Base-by-base conservation (phyloP, 2,888 invertebrate genomes). In the Sesia bembeciformis region DNA sequence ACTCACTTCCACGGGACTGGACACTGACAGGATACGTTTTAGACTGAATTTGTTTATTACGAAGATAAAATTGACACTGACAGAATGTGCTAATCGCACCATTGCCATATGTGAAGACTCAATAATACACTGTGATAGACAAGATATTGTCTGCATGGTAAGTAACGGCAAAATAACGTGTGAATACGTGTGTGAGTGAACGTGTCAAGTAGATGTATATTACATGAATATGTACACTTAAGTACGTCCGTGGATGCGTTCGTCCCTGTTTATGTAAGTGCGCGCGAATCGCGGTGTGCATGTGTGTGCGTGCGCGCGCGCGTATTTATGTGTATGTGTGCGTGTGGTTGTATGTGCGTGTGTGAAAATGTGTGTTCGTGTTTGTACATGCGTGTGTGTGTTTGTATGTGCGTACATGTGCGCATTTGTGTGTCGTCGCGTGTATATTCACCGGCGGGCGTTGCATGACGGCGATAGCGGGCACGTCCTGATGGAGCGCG, bases 381-480 rank as follows among this genome's bases (percentile, higher is more conserved):
- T 23, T 23, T 23, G 23, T 23, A 2, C 23, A 23, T 42, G 42
- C 7, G 42, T 42, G 42, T 6, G 42, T 6, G 40, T 4, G 3
- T 43, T 40, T n/a, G 40, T 39, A 8, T 40, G 23, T 39, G 56
- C 0, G 51, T 49, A 38, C 41, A 39, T 46, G 51, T 39, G 49
- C 40, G 41, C 4, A 39, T 6, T 8, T 4, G 52, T 42, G 52
- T 42, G 42, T 40, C 54, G 46, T 43, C 52, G 52, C 23, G 4
- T 39, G 4, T 3, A 46, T 52, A n/a, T 60, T 40, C 50, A 81
- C 81, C 58, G 62, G 66, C 0, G 68, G 68, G 7, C 77, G 66
- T 57, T 82, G 82, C 94, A 98, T 97, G 60, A 98, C 98, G 65
- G 98, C 97, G 75, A 99, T 98, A 57, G 98, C 97, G 64, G 98